These are phyloP conservation scores for Prunella himalayana DNA, from an alignment of 2,113 vertebrate species.

Conservation along the genomic window DNA sequence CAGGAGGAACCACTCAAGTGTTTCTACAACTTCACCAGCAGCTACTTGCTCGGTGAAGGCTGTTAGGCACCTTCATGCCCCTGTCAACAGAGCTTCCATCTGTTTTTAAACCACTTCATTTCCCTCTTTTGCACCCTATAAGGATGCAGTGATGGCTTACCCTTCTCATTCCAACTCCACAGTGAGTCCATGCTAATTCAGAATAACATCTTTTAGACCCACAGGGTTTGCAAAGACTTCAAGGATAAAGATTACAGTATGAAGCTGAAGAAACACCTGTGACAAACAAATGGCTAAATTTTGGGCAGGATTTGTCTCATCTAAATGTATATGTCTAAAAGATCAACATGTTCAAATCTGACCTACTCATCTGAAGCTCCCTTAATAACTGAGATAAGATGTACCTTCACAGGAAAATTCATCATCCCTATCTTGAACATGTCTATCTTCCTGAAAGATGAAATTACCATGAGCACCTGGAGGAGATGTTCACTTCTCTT, in stretches of 20 bases:
- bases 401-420: neutral
- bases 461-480: neutral
- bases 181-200: neutral
- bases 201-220: neutral
- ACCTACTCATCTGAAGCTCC: neutral
- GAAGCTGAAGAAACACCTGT: neutral
- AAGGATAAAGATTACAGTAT: neutral
- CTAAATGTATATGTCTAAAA: neutral
- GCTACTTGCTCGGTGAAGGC: neutral
- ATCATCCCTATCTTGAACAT: neutral
- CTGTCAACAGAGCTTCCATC: neutral
- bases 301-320: neutral
- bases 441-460: neutral
- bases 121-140: neutral
- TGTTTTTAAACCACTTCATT: neutral
- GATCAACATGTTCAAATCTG: neutral
- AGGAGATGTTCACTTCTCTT: neutral
- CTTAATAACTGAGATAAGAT: neutral
- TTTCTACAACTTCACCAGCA: neutral
- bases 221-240: rapidly evolving
- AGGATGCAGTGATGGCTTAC: neutral
- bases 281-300: neutral
- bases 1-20: neutral
- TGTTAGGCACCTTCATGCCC: neutral
- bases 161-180: neutral